A percentile compares a stretch with the other conserved stretches of the same genome.
These are phyloP conservation scores for Melanotaenia nigrans DNA, from an alignment of 2,797 vertebrate species.

Conservation along the genomic window DNA sequence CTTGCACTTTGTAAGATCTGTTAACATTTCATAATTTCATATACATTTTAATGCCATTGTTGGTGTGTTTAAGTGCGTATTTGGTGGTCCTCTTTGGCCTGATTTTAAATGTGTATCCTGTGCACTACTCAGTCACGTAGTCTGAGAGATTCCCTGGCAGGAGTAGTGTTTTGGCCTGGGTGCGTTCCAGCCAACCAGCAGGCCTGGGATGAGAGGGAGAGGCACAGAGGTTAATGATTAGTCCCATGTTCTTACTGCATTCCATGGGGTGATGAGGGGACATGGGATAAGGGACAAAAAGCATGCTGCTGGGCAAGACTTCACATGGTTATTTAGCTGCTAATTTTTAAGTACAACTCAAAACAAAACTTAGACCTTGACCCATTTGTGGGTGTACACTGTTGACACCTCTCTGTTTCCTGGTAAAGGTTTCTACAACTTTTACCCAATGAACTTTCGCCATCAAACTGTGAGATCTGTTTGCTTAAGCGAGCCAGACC, in stretches of 20 bases:
- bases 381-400: not conserved
- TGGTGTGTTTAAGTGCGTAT: constrained; percentile 31
- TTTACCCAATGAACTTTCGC: constrained; percentile 49
- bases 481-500: constrained; percentile 53
- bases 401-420: not conserved
- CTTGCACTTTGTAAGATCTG: constrained; percentile 2
- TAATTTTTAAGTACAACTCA: constrained; percentile 17
- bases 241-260: constrained; percentile 79
- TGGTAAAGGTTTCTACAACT: constrained; percentile 28
- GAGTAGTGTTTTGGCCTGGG: constrained; percentile 71
- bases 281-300: constrained; percentile 68
- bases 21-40: constrained; percentile 9
- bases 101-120: constrained; percentile 50
- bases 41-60: constrained; percentile 15
- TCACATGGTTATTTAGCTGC: constrained; percentile 13
- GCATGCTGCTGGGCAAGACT: constrained; percentile 26
- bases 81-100: constrained; percentile 42
- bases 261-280: constrained; percentile 73
- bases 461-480: constrained; percentile 33
- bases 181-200: constrained; percentile 74
- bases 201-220: constrained; percentile 72
- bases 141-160: constrained; percentile 75
- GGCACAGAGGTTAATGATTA: constrained; percentile 84
- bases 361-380: constrained; percentile 16
- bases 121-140: constrained; percentile 74